Conservation (phyloP, 1,140 invertebrate genomes). For the Phortica variegata region DNA sequence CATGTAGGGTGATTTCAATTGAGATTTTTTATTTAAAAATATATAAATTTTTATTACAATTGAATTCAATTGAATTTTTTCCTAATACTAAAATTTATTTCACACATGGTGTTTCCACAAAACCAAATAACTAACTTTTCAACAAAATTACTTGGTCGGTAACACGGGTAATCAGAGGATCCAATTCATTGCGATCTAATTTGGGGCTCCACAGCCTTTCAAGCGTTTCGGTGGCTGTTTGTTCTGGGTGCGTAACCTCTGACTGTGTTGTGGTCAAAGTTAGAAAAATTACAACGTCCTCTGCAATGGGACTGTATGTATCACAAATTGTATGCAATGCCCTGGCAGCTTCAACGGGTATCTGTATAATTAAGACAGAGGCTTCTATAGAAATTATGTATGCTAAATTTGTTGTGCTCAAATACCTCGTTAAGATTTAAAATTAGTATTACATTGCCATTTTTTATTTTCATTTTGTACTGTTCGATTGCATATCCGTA, state of each 20-base stretch:
- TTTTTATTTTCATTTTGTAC: slow-evolving; percentile 33
- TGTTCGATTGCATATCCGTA: slow-evolving; percentile 36
- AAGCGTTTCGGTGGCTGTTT: slow-evolving; percentile 28
- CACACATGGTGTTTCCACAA: no score
- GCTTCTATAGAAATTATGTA: not conserved
- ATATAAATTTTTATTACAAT: no score
- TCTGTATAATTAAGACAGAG: slow-evolving; percentile 14
- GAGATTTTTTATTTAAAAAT: no score
- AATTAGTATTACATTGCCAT: slow-evolving; percentile 46
- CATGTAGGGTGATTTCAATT: no score
- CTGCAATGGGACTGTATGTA: slow-evolving; percentile 30
- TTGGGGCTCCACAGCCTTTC: slow-evolving; percentile 29
- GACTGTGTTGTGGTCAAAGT: slow-evolving; percentile 22
- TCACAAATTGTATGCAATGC: slow-evolving; percentile 50
- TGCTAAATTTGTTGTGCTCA: not conserved
- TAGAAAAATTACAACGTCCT: slow-evolving; percentile 42
- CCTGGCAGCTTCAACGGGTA: slow-evolving; percentile 31
- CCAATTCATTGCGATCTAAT: slow-evolving; percentile 29
- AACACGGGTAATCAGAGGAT: slow-evolving; percentile 42
- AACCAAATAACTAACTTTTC: no score
- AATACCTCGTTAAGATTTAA: slow-evolving; percentile 40
- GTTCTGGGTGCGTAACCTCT: not conserved
- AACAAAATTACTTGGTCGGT: slow-evolving; percentile 37
- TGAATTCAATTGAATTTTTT: no score
- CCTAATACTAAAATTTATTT: no score